These are phyloP conservation scores for Exocentrus adspersus DNA, from an alignment of 2,888 invertebrate genomes.

Conservation along the genomic window DNA sequence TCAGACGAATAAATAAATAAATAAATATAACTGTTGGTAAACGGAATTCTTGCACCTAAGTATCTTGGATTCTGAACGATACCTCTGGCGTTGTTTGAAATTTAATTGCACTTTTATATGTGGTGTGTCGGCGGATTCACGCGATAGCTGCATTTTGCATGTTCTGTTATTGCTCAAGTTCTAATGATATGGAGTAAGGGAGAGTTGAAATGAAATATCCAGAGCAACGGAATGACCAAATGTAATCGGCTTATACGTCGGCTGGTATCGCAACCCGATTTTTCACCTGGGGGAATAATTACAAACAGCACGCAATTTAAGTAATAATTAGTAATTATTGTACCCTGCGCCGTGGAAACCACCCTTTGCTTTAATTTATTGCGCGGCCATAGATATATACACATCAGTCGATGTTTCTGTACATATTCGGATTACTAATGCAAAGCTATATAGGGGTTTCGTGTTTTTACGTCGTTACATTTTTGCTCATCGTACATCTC, in stretches of 20 bases:
- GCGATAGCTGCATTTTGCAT: slow-evolving; percentile 49
- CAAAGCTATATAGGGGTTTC: slow-evolving; percentile 53
- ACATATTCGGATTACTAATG: slow-evolving; percentile 50
- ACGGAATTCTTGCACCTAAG: too few species aligned
- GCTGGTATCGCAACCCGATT: slow-evolving; percentile 52
- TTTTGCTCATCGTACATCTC: slow-evolving; percentile 48
- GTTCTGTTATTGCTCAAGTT: slow-evolving; percentile 33
- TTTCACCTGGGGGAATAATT: slow-evolving; percentile 57
- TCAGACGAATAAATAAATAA: too few species aligned
- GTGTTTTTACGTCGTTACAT: slow-evolving; percentile 59
- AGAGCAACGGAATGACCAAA: slow-evolving; percentile 45
- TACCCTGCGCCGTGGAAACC: slow-evolving; percentile 42
- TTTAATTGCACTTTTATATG: slow-evolving; percentile 27
- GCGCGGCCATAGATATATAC: slow-evolving; percentile 34
- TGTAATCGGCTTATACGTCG: slow-evolving; percentile 43
- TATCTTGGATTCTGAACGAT: too few species aligned
- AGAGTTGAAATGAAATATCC: slow-evolving; percentile 40
- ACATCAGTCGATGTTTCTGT: slow-evolving; percentile 17
- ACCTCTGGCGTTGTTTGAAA: slow-evolving; percentile 4
- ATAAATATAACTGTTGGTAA: too few species aligned
- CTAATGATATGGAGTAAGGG: slow-evolving; percentile 39
- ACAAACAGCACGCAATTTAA: slow-evolving; percentile 60
- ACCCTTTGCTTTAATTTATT: slow-evolving; percentile 51
- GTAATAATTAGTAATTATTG: slow-evolving; percentile 59
- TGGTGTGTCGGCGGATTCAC: slow-evolving; percentile 43